Evolutionary conservation across 1,140 invertebrate genomes (phyloP), one percentile per base, ranked within the genome.

Genomic region (Orius insidiosus): DNA sequence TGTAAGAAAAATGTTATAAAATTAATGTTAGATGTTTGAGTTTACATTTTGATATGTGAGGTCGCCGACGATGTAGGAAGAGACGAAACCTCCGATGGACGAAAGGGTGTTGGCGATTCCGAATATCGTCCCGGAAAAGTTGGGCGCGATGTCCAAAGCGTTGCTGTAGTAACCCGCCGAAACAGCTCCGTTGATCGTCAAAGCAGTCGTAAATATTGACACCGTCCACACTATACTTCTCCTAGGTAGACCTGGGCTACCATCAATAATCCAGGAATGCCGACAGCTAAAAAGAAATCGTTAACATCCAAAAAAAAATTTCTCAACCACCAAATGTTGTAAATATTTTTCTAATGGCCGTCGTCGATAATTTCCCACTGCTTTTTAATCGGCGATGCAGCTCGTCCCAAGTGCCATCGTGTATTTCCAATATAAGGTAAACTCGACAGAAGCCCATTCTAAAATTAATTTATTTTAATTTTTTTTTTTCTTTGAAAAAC

Each of bases 91-190:
- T 13, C 87, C 85, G 37, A 89, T 65, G 0, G 86, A 90, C 1
- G 85, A 88, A 43, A 92, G 60, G 0, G 85, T 90, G 58, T 93
- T 93, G 5, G 85, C 83, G 57, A 93, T 71, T 8, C 87, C 88
- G 63, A 92, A 90, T 45, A 93, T 80, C 2, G 82, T 86, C 45
- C 68, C 57, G 42, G 85, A 84, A 62, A 84, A 90, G 55, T 85
- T 83, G 4, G 85, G 85, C 2, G 86, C 86, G 55, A 93, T 88
- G 56, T 92, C 86, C 34, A 89, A 64, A 15, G 82, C 83, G 58
- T 90, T 93, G 45, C 86, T 79, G 14, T 90, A 68, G 60, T 86
- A 90, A 3, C 86, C 86, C 30, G 80, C 83, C 1, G 84, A 87
- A 6, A 88, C 83, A 0, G 74, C 79, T 10, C 85, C 86, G 55